phyloP scores from a whole-genome alignment of 2,888 invertebrate species.

The Andrena flavipes region DNA sequence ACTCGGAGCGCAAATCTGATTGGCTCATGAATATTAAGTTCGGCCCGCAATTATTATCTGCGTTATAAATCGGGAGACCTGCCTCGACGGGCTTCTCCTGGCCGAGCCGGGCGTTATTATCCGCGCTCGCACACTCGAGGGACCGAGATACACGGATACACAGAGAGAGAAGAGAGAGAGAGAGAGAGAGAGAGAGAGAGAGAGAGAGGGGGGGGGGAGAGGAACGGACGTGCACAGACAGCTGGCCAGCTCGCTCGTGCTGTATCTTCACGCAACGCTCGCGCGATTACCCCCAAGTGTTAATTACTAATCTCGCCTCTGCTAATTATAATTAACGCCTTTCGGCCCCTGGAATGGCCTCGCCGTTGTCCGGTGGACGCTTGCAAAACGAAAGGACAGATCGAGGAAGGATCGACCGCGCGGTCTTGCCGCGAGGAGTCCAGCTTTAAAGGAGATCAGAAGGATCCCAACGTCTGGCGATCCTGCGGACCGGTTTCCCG shows the following conservation, averaged over 20 bases:
- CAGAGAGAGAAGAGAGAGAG: slow-evolving; percentile 6
- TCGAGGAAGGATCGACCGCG: slow-evolving; percentile 60
- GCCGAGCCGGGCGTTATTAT: slow-evolving; percentile 73
- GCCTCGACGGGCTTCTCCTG: slow-evolving; percentile 68
- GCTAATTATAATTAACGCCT: slow-evolving; percentile 84
- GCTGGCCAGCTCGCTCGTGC: slow-evolving; percentile 24
- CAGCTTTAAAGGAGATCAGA: slow-evolving; percentile 56
- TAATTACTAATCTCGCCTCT: slow-evolving; percentile 84
- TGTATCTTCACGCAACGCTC: slow-evolving; percentile 68
- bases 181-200: neutral
- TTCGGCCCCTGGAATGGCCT: slow-evolving; percentile 70
- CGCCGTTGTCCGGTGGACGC: slow-evolving; percentile 49
- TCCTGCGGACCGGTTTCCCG: slow-evolving; percentile 53
- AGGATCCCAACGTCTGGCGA: slow-evolving; percentile 28
- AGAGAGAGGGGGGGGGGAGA: slow-evolving; percentile 17
- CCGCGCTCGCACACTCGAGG: slow-evolving; percentile 64
- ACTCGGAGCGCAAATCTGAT: slow-evolving; percentile 83
- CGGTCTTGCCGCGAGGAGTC: slow-evolving; percentile 33
- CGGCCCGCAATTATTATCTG: slow-evolving; percentile 85
- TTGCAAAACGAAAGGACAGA: slow-evolving; percentile 72
- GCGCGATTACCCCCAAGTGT: slow-evolving; percentile 82
- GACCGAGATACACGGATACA: slow-evolving; percentile 17
- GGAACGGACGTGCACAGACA: slow-evolving; percentile 32
- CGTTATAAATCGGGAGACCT: slow-evolving; percentile 84
- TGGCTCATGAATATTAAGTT: slow-evolving; percentile 85